phyloP scores from a whole-genome alignment of 1,140 invertebrate genomes.

The Latrodectus geometricus region DNA sequence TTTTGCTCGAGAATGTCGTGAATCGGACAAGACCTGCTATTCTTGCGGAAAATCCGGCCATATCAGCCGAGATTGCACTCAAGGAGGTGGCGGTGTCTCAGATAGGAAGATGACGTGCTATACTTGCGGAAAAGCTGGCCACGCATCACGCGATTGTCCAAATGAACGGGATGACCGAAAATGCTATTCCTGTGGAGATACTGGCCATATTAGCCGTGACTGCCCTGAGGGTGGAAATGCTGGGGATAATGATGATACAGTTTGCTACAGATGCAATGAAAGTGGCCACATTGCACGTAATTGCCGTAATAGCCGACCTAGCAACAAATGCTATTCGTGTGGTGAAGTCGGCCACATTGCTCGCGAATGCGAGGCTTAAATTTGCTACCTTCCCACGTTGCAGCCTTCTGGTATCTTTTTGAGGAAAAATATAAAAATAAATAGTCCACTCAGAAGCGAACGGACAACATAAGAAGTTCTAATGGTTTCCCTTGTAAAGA shows the following conservation, averaged over 20 bases:
- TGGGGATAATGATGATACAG: slow-evolving; percentile 50
- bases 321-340: slow-evolving; percentile 62
- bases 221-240: slow-evolving; percentile 59
- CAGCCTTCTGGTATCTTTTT: slow-evolving; percentile 56
- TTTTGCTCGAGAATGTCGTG: slow-evolving; percentile 63
- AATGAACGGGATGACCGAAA: slow-evolving; percentile 63
- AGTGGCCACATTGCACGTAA: slow-evolving; percentile 92
- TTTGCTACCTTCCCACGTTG: slow-evolving; percentile 60
- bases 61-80: slow-evolving; percentile 85
- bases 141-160: slow-evolving; percentile 71
- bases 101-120: slow-evolving; percentile 51
- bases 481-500: slow-evolving; percentile 23
- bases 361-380: slow-evolving; percentile 63
- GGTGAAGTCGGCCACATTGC: slow-evolving; percentile 64
- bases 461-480: slow-evolving; percentile 24
- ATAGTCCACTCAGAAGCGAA: slow-evolving; percentile 30
- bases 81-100: neutral
- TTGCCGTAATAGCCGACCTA: slow-evolving; percentile 73
- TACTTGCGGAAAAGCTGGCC: slow-evolving; percentile 71
- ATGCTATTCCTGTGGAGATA: slow-evolving; percentile 63
- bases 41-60: slow-evolving; percentile 89
- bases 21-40: slow-evolving; percentile 82
- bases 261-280: slow-evolving; percentile 82
- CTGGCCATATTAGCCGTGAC: slow-evolving; percentile 64
- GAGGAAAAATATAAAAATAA: slow-evolving; percentile 11